Percentiles rank a stretch among this genome's conserved stretches.
These are phyloP conservation scores for Strongylocentrotus purpuratus DNA, from an alignment of 35 echinoderm and acorn worm species.

Conservation along the genomic window DNA sequence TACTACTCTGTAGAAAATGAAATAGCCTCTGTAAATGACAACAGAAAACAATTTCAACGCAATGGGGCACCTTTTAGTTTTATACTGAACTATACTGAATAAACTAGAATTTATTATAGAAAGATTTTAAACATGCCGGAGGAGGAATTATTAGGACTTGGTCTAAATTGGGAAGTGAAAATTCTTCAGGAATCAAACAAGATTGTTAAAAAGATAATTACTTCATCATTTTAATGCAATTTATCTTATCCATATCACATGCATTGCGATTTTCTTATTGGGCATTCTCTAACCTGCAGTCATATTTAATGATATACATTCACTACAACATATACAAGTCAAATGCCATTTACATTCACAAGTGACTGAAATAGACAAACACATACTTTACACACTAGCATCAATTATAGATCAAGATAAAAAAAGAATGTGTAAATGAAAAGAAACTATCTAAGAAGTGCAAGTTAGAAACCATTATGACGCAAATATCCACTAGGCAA, in stretches of 20 bases:
- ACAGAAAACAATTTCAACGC: no score
- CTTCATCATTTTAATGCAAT: background rate
- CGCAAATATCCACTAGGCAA: background rate
- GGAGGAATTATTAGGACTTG: no score
- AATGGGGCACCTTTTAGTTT: no score
- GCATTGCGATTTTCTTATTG: background rate
- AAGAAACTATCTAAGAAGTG: background rate
- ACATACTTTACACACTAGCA: background rate
- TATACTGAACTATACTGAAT: no score
- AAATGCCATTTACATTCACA: background rate
- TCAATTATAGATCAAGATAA: background rate
- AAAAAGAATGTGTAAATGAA: background rate
- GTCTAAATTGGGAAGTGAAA: no score
- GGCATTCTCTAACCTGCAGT: background rate
- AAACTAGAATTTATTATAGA: no score
- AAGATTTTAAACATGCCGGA: no score
- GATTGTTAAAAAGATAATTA: no score
- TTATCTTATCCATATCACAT: background rate
- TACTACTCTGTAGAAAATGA: no score
- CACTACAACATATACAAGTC: background rate
- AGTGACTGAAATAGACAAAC: background rate
- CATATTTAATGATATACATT: background rate
- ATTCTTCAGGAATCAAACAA: background rate
- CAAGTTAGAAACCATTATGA: background rate
- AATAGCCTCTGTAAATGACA: no score